These are phyloP conservation scores for Patella pellucida DNA, from an alignment of 2,888 invertebrate genomes.

Conservation along the genomic window DNA sequence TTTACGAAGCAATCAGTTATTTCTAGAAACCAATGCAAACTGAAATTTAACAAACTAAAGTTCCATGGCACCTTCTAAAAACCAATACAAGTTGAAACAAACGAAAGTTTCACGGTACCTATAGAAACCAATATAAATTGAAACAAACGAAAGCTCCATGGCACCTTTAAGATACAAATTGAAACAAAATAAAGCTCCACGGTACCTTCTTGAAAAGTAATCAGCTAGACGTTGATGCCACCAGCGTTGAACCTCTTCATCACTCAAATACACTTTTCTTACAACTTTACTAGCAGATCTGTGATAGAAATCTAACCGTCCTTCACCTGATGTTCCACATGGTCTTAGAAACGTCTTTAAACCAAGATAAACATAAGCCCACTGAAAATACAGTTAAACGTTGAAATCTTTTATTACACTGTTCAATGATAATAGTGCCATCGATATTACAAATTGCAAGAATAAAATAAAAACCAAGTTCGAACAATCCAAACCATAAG, in stretches of 20 bases:
- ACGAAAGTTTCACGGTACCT: not conserved
- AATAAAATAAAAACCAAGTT: too few relatives aligned
- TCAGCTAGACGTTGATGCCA: conserved; percentile 42
- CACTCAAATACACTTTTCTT: conserved; percentile 37
- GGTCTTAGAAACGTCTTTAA: conserved; percentile 46
- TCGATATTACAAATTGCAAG: too few relatives aligned
- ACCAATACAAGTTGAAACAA: not conserved
- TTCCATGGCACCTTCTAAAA: too few relatives aligned
- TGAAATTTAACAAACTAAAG: too few relatives aligned
- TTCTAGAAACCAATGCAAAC: too few relatives aligned
- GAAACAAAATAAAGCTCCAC: not conserved
- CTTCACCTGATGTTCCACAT: conserved; percentile 44
- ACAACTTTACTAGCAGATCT: conserved; percentile 46
- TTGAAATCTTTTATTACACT: too few relatives aligned
- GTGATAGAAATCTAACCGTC: conserved; percentile 49
- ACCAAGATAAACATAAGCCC: conserved; percentile 48
- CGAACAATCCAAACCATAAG: too few relatives aligned
- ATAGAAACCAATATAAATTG: not conserved
- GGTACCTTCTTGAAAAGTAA: conserved; percentile 42
- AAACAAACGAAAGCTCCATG: not conserved
- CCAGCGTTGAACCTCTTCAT: conserved; percentile 19
- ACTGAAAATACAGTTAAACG: conserved; percentile 32
- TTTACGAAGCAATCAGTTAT: too few relatives aligned
- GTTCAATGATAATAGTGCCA: too few relatives aligned
- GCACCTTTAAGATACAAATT: conserved; percentile 29